Evolutionary conservation across 1,140 invertebrate genomes (phyloP).

Genomic region (Arion vulgaris): DNA sequence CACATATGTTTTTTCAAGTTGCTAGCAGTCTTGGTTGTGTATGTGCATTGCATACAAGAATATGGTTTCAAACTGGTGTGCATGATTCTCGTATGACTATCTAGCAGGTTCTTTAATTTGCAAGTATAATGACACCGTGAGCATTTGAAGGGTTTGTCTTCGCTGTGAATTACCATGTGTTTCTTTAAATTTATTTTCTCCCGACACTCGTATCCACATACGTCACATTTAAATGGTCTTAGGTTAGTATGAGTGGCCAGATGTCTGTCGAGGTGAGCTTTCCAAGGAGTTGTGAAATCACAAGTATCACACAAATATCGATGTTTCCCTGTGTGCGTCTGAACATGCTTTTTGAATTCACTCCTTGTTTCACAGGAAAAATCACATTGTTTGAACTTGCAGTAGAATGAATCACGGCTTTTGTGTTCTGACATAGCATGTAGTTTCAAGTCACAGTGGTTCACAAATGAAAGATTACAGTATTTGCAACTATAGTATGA

Average conservation of each 20-base stretch:
- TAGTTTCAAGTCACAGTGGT: constrained; percentile 23
- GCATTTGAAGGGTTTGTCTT: constrained; percentile 33
- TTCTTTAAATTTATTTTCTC: constrained; percentile 31
- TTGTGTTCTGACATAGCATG: constrained; percentile 37
- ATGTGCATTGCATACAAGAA: constrained; percentile 7
- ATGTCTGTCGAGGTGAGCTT: constrained; percentile 23
- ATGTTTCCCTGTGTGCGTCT: constrained; percentile 20
- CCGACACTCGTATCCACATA: constrained; percentile 18
- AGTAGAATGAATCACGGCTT: constrained; percentile 18
- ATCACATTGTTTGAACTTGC: constrained; percentile 25
- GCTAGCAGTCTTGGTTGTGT: constrained; percentile 22
- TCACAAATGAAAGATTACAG: constrained; percentile 26
- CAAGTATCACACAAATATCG: constrained; percentile 27
- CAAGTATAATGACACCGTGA: constrained; percentile 19
- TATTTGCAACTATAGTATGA: constrained; percentile 28
- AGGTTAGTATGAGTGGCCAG: constrained; percentile 8
- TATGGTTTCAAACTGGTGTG: constrained; percentile 22
- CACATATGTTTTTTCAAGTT: constrained; percentile 35
- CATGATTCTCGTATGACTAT: constrained; percentile 22
- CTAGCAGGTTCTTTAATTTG: constrained; percentile 19
- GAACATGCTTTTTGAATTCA: constrained; percentile 7
- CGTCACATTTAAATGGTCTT: constrained; percentile 18
- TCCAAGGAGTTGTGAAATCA: constrained; percentile 20
- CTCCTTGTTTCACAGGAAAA: constrained; percentile 24
- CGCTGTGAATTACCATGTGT: constrained; percentile 31